Evolutionary conservation across 2,113 vertebrate species (phyloP).

Genomic region (Pangasianodon hypophthalmus): DNA sequence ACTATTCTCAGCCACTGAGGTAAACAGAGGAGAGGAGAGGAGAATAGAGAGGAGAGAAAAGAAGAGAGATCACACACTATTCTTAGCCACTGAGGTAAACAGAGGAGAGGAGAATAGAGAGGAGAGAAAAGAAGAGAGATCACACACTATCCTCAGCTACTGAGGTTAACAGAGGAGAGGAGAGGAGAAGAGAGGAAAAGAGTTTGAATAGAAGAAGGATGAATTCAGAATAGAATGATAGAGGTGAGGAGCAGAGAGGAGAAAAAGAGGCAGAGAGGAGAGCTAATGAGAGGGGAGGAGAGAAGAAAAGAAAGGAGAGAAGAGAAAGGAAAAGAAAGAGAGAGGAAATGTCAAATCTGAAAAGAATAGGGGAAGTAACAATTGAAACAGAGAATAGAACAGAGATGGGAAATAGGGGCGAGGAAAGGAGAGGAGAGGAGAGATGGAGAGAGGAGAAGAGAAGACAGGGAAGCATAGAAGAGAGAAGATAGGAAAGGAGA

Average conservation of each 20-base stretch:
- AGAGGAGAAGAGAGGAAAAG: background rate
- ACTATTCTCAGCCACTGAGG: too few relatives aligned
- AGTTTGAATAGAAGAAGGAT: background rate
- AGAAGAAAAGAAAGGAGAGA: accelerated
- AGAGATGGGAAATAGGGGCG: background rate
- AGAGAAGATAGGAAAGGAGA: background rate
- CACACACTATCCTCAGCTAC: too few relatives aligned
- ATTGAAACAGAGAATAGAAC: background rate
- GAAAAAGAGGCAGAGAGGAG: background rate
- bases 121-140: background rate
- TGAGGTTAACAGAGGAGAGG: background rate
- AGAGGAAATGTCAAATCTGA: background rate
- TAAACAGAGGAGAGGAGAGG: too few relatives aligned
- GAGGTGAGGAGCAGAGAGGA: background rate
- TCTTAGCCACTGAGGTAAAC: background rate
- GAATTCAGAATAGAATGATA: background rate
- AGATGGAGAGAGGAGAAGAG: background rate
- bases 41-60: too few relatives aligned
- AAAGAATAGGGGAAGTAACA: background rate
- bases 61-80: too few relatives aligned
- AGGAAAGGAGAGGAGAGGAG: background rate
- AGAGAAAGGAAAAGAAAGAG: background rate
- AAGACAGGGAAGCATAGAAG: background rate
- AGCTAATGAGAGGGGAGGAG: background rate
- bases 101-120: background rate